Conservation (phyloP, 1,140 invertebrate species). For the Rhagoletis pomonella region DNA sequence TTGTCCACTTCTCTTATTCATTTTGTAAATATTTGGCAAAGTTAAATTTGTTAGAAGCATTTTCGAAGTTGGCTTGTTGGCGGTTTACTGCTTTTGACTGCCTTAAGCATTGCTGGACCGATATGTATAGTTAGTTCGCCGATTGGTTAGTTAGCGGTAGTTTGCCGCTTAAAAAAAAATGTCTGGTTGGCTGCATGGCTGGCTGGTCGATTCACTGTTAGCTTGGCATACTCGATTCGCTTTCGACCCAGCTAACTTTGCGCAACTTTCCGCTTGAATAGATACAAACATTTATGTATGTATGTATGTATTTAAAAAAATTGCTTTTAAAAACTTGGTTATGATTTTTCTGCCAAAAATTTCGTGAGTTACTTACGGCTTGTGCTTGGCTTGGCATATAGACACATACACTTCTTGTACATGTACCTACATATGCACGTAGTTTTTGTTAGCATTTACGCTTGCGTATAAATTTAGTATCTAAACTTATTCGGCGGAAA, state of each 20-base stretch:
- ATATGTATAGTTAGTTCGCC: background rate
- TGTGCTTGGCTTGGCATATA: background rate
- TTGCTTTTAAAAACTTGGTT: background rate
- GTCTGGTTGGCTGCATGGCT: constrained; percentile 5
- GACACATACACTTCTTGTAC: background rate
- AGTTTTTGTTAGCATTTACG: constrained; percentile 20
- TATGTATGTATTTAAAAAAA: background rate
- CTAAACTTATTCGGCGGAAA: background rate
- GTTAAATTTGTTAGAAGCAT: constrained; percentile 2
- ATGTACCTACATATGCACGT: too few relatives aligned
- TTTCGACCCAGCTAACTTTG: constrained; percentile 24
- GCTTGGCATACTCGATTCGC: constrained; percentile 28
- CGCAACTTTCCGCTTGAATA: constrained; percentile 35
- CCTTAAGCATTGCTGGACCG: background rate
- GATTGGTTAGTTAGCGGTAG: constrained; percentile 13
- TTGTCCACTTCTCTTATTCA: background rate
- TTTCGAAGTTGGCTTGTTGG: background rate
- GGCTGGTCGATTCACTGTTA: constrained; percentile 10
- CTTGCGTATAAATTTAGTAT: background rate
- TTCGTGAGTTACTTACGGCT: background rate
- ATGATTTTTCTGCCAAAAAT: constrained; percentile 21
- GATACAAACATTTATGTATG: background rate
- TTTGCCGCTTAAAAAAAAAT: constrained; percentile 37
- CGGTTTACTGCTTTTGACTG: background rate
- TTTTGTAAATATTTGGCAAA: constrained; percentile 23